Conservation (phyloP, 2,888 invertebrate species). For the Hemicrepidius hirtus region DNA sequence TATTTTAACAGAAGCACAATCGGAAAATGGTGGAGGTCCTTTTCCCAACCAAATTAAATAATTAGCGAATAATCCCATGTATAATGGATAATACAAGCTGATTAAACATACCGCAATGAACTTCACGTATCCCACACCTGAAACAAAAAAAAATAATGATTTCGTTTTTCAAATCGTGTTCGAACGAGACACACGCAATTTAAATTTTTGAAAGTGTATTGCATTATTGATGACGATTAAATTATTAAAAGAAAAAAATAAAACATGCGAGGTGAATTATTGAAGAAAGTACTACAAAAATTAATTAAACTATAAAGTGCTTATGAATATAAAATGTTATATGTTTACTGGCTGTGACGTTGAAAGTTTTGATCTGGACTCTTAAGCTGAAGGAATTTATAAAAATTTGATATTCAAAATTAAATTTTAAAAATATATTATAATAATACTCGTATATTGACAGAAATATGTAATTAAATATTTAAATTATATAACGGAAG, state of each 20-base stretch:
- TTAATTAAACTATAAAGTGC: conserved; percentile 5
- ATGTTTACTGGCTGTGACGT: neutral
- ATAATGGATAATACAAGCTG: conserved; percentile 76
- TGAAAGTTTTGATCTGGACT: conserved; percentile 22
- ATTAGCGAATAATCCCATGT: conserved; percentile 75
- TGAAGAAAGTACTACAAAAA: conserved; percentile 22
- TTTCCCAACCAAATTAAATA: conserved; percentile 76
- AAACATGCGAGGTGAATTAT: neutral
- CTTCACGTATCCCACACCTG: conserved; percentile 79
- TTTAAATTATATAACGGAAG: too few species aligned
- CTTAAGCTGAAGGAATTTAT: conserved; percentile 17
- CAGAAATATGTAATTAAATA: too few species aligned
- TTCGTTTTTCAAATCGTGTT: conserved; percentile 18
- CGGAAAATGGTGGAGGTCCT: conserved; percentile 75
- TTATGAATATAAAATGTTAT: conserved; percentile 24
- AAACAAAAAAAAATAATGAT: conserved; percentile 61
- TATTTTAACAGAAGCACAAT: conserved; percentile 72
- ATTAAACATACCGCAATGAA: conserved; percentile 75
- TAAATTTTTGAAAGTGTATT: conserved; percentile 5
- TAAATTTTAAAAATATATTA: too few species aligned
- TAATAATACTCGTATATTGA: too few species aligned
- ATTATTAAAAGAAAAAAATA: neutral
- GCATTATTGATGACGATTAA: neutral
- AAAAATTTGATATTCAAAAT: too few species aligned
- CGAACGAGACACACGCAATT: neutral